These are phyloP conservation scores for Dasyprocta punctata DNA, from an alignment of 2,113 vertebrate genomes.

Conservation along the genomic window DNA sequence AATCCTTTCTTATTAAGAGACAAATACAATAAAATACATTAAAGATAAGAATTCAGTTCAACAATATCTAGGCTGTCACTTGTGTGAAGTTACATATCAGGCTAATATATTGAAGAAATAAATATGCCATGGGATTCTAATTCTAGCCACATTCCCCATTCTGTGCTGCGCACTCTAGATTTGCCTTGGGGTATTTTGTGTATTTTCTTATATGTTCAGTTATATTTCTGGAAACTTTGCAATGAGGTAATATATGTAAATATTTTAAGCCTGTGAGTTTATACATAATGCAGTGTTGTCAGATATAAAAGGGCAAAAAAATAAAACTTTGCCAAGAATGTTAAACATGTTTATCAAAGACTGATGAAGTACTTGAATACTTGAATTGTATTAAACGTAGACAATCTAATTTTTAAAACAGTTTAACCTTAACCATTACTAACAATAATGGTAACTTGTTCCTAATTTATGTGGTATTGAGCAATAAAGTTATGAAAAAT, in stretches of 20 bases:
- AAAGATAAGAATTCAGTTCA: neutral
- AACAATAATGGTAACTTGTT: neutral
- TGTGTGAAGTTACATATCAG: neutral
- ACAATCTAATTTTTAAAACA: neutral
- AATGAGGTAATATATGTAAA: conserved; percentile 20
- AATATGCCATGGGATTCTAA: neutral
- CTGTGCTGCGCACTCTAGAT: neutral
- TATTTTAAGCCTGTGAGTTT: neutral
- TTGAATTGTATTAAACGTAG: conserved; percentile 10
- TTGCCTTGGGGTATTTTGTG: neutral
- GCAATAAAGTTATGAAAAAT: neutral
- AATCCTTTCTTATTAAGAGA: neutral
- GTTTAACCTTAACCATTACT: neutral
- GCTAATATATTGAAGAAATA: neutral
- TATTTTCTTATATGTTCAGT: conserved; percentile 51
- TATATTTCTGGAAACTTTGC: conserved; percentile 64
- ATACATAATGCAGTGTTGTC: conserved; percentile 61
- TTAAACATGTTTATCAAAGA: neutral
- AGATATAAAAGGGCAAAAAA: conserved; percentile 62
- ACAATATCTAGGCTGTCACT: neutral
- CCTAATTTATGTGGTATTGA: neutral
- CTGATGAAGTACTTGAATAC: neutral
- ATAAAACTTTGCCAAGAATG: conserved; percentile 34
- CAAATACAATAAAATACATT: neutral
- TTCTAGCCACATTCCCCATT: neutral